Base-by-base conservation (phyloP, 2,797 vertebrate species). In the Centropyge bicolor region DNA sequence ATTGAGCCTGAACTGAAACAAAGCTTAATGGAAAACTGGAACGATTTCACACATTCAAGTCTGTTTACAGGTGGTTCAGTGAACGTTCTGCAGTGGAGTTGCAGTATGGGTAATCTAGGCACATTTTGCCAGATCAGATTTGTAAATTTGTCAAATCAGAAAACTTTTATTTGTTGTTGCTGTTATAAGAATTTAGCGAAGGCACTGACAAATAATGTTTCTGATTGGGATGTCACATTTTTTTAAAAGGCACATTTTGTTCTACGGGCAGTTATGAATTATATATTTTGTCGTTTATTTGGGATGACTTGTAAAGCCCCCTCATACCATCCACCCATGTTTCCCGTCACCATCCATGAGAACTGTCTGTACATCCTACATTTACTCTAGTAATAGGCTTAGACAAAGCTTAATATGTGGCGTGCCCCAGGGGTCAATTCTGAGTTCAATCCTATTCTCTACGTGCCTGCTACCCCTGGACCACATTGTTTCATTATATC, bases 401-500 rank as follows among this genome's bases (percentile, higher is more conserved):
- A 66, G 61, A 66, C 72, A 48, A 63, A 41, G 69, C 63, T 60
- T 54, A 65, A 60, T 80, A 16, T 35, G 38, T 13, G 64, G 41
- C 49, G 14, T 62, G 55, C 13, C 67, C 35, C 40, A 63, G 17
- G 40, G 24, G 56, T 85, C 55, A 54, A 22, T 54, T 54, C 55
- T 62, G 8, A 31, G 14, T 60, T 61, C 38, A 14, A 7, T 71
- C 66, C 63, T 52, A 38, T 63, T 67, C 41, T 74, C 35, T 67
- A 14, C 24, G 20, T 66, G 40, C 20, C 60, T 56, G 9, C 45
- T n/a, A 19, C 13, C 36, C 7, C n/a, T 16, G 2, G 8, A 48
- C n/a, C 38, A 55, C 35, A n/a, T 4, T 17, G n/a, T 22, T 22
- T 41, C 57, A 40, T 40, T 8, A 40, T 40, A 22, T 41, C 60